Percentiles rank a stretch among this genome's conserved stretches.
phyloP scores from a whole-genome alignment of 2,797 vertebrate species.

The Fistularia tabacaria region DNA sequence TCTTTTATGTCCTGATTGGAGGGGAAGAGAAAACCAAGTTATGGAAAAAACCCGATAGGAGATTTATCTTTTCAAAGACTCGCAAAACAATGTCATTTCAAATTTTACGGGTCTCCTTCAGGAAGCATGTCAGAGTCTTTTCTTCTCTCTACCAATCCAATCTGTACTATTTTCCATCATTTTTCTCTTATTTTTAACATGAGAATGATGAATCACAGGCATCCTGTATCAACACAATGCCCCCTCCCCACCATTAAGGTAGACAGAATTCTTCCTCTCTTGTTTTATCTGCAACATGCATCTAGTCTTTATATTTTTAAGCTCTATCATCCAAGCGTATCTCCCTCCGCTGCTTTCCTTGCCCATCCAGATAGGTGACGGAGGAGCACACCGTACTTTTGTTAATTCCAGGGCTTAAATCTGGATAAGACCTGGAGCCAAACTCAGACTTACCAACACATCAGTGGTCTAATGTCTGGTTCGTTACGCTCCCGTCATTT shows the following conservation, averaged over 20 bases:
- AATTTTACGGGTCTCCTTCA: too few species aligned
- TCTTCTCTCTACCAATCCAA: too few species aligned
- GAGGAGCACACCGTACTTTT: constrained; percentile 64
- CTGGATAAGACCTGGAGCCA: too few species aligned
- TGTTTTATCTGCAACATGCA: constrained; percentile 2
- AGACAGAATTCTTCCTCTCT: constrained; percentile 16
- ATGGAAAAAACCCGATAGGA: constrained; percentile 53
- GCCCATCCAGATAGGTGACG: constrained; percentile 55
- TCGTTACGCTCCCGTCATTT: constrained; percentile 44
- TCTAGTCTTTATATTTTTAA: not conserved
- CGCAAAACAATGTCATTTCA: not conserved
- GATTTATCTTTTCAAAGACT: constrained; percentile 58
- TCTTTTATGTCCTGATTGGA: constrained; percentile 37
- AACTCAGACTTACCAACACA: constrained; percentile 46
- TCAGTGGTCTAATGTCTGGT: constrained; percentile 34
- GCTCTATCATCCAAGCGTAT: too few species aligned
- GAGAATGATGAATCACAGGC: too few species aligned
- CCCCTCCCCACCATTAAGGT: constrained; percentile 10
- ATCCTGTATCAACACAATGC: too few species aligned
- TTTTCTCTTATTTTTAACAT: too few species aligned
- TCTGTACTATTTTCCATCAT: too few species aligned
- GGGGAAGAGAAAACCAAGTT: constrained; percentile 12
- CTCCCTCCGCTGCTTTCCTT: not conserved
- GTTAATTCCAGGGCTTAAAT: constrained; percentile 59
- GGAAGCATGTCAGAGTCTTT: too few species aligned